These are phyloP conservation scores for Dryococelus australis DNA, from an alignment of 2,888 invertebrate species.

Conservation along the genomic window DNA sequence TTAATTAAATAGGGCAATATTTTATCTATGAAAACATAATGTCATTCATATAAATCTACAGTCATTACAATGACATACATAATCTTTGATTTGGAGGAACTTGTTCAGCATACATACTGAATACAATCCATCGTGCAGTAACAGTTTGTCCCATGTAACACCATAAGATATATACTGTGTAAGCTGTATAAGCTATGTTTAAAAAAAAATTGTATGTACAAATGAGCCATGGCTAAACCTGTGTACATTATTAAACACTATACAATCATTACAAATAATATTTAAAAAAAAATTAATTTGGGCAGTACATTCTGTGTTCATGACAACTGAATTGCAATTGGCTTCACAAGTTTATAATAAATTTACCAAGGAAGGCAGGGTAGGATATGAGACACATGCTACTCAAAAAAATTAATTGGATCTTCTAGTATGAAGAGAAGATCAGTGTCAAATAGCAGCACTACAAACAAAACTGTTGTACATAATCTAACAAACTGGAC, in stretches of 20 bases:
- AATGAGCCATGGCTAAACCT: neutral
- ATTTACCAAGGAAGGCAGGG: neutral
- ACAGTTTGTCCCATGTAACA: neutral
- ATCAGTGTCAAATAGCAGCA: neutral
- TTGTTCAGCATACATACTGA: no score
- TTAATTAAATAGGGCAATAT: no score
- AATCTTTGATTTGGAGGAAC: no score
- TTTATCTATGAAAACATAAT: no score
- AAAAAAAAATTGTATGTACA: neutral
- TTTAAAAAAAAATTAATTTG: neutral
- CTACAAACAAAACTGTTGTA: neutral
- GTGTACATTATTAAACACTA: neutral
- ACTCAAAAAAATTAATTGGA: neutral
- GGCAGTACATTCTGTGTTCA: neutral
- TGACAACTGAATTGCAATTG: neutral
- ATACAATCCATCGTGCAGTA: neutral
- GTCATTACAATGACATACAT: no score
- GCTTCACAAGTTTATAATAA: neutral
- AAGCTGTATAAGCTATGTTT: neutral
- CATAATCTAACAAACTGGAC: neutral
- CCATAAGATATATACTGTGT: neutral
- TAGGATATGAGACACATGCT: neutral
- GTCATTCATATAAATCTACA: no score
- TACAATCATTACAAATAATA: neutral
- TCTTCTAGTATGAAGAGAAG: neutral